Conservation (phyloP, 2,888 invertebrate genomes). For the Alcis repandata region DNA sequence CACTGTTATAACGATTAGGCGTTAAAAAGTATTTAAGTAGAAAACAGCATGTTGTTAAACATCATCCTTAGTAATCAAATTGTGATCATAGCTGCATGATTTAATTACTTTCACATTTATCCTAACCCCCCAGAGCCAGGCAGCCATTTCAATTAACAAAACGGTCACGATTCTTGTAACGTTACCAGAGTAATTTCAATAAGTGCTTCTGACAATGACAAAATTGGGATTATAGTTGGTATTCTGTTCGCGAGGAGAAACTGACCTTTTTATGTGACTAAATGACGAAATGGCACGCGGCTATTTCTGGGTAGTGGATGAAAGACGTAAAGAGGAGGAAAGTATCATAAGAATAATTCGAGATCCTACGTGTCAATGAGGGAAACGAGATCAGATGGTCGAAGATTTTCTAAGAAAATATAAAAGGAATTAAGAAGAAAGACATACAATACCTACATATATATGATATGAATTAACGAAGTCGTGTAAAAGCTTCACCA, state of each 20-base stretch:
- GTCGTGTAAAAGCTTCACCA: too few relatives aligned
- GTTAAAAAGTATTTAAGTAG: neutral
- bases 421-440: too few relatives aligned
- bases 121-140: conserved; percentile 15
- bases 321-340: neutral
- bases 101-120: conserved; percentile 31
- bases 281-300: conserved; percentile 15
- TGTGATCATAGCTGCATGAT: conserved; percentile 27
- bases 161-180: conserved; percentile 37
- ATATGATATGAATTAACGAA: too few relatives aligned
- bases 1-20: neutral
- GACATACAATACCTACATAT: too few relatives aligned
- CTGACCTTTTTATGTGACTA: conserved; percentile 20
- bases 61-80: conserved; percentile 18
- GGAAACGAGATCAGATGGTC: neutral
- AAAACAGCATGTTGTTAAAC: neutral
- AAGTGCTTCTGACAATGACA: conserved; percentile 39
- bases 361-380: neutral
- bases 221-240: conserved; percentile 34
- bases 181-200: conserved; percentile 42
- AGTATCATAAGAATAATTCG: neutral
- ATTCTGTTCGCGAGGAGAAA: conserved; percentile 24
- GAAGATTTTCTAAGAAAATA: neutral
- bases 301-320: conserved; percentile 1
- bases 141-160: conserved; percentile 35